These are phyloP conservation scores for Leptinotarsa defecta DNA, from an alignment of 1,140 invertebrate species.

Conservation along the genomic window DNA sequence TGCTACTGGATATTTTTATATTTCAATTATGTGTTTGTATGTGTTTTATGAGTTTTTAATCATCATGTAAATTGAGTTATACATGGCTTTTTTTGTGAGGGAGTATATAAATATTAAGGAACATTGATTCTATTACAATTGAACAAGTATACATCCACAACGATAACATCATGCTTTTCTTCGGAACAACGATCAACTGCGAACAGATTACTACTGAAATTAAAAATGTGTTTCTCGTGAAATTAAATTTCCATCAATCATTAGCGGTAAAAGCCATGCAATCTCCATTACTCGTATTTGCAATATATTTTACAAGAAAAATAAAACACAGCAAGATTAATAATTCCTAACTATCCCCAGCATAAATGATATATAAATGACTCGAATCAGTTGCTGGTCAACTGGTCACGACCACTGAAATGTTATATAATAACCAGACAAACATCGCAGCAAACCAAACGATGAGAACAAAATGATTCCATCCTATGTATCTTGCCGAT, in stretches of 20 bases:
- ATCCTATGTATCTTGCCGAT: background rate
- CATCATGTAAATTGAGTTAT: too few relatives aligned
- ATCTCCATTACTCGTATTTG: background rate
- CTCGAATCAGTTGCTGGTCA: background rate
- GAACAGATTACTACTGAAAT: background rate
- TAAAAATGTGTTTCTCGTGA: background rate
- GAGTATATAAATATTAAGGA: too few relatives aligned
- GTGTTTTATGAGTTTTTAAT: too few relatives aligned
- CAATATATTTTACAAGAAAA: background rate
- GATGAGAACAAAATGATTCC: background rate
- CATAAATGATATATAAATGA: conserved; percentile 2
- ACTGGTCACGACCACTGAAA: background rate
- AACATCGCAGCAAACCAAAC: background rate
- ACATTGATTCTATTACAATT: too few relatives aligned
- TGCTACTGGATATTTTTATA: too few relatives aligned
- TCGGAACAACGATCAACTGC: background rate
- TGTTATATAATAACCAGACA: background rate
- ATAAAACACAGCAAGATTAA: background rate
- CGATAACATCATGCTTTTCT: too few relatives aligned
- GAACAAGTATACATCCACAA: too few relatives aligned
- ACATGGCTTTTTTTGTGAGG: too few relatives aligned
- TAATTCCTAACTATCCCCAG: background rate
- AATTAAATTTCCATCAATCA: background rate
- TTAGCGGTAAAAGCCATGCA: background rate
- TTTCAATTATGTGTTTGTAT: too few relatives aligned